A percentile compares a stretch with the other conserved stretches of the same genome.
These are phyloP conservation scores for Maniola jurtina DNA, from an alignment of 1,140 invertebrate genomes.

Conservation along the genomic window DNA sequence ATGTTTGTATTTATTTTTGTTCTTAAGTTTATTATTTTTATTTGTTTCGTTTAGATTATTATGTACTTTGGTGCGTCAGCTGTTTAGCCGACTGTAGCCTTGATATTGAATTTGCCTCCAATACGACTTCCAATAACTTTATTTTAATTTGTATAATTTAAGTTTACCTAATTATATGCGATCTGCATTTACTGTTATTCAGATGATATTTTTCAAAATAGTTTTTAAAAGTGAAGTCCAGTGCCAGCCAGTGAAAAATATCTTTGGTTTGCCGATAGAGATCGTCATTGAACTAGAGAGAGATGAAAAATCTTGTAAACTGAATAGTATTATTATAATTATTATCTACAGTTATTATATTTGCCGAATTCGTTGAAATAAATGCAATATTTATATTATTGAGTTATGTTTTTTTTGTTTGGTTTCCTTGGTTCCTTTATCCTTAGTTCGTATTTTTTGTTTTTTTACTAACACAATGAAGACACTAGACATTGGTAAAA, in stretches of 20 bases:
- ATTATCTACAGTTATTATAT: constrained; percentile 77
- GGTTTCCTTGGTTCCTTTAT: constrained; percentile 72
- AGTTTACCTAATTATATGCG: constrained; percentile 69
- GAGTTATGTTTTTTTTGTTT: constrained; percentile 74
- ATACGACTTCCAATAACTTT: constrained; percentile 71
- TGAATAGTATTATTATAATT: constrained; percentile 78
- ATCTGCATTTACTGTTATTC: constrained; percentile 76
- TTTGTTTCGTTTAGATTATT: constrained; percentile 59
- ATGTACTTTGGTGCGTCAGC: constrained; percentile 44
- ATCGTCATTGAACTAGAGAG: constrained; percentile 43
- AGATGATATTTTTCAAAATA: constrained; percentile 63
- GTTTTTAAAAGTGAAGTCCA: constrained; percentile 58
- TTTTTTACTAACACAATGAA: constrained; percentile 43
- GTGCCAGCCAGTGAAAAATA: constrained; percentile 68
- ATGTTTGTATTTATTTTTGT: constrained; percentile 78
- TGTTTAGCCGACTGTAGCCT: constrained; percentile 37
- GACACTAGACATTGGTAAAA: constrained; percentile 29
- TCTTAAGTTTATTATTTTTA: constrained; percentile 69
- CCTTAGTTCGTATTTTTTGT: constrained; percentile 55
- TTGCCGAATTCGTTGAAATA: constrained; percentile 77
- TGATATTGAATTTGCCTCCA: constrained; percentile 64
- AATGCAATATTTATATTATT: constrained; percentile 79
- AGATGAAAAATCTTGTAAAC: constrained; percentile 66
- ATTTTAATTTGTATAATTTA: constrained; percentile 72
- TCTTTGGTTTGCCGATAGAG: constrained; percentile 44